Base-by-base conservation (phyloP, 2,888 invertebrate species). In the Hemithea aestivaria region DNA sequence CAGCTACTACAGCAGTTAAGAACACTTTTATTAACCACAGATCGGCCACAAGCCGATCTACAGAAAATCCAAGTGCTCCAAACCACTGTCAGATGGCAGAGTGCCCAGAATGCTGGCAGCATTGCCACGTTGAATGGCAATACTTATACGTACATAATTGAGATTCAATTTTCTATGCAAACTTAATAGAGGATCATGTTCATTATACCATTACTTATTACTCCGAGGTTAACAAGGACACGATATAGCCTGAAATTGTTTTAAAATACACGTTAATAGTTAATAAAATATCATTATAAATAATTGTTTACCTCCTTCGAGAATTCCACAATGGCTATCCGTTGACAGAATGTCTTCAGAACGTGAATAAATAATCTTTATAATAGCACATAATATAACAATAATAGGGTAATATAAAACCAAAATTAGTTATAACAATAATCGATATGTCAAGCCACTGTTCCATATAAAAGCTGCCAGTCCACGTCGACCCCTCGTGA, bases 391-490 rank as follows among this genome's bases (percentile, higher is more conserved):
- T 30, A 25, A 40, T 35, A 33, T 22, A 10, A 12, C 10, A 36
- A 22, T 12, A 36, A 22, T 12, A 28, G 35, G 28, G 26, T 25
- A 32, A 6, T 27, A 25, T 36, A 24, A n/a, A 27, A 27, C 16
- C 32, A 25, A 32, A 29, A 23, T 23, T 1, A 40, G 23, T 21
- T 23, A 27, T 10, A 24, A 4, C 4, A 27, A 10, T 30, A 27
- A 39, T 34, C n/a, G n/a, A n/a, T n/a, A n/a, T n/a, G n/a, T n/a
- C 37, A 39, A 22, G 23, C 24, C 27, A 24, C 35, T 36, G 36
- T 27, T 29, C 38, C 30, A 33, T 40, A 27, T 30, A 30, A 28
- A 43, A 45, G 4, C 24, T 40, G 40, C 40, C 38, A 27, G 32
- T n/a, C n/a, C 32, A 44, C 37, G 37, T 27, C 31, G 25, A 22